Evolutionary conservation across 1,140 invertebrate species (phyloP).

Genomic region (Frieseomelitta varia): DNA sequence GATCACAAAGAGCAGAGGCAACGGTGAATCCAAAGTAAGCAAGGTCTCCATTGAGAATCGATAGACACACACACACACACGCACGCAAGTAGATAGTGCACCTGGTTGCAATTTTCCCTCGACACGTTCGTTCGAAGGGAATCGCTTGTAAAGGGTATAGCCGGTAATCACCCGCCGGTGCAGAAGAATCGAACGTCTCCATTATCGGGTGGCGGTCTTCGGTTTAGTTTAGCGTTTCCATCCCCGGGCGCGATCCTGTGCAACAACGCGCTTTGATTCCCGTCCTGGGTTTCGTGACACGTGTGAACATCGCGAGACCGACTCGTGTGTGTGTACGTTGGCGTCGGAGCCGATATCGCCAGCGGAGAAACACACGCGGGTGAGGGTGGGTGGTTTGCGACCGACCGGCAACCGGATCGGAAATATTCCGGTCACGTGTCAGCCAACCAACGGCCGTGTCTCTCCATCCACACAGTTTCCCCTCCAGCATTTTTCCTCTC

Average conservation of each 20-base stretch:
- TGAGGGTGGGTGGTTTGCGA: too few relatives aligned
- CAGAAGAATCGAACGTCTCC: conserved; percentile 34
- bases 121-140: conserved; percentile 7
- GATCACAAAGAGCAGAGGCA: too few relatives aligned
- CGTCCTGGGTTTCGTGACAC: conserved; percentile 23
- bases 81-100: too few relatives aligned
- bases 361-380: conserved; percentile 19
- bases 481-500: conserved; percentile 31
- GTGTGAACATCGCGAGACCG: conserved; percentile 12
- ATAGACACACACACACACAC: neutral
- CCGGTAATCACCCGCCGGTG: conserved; percentile 1
- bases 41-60: neutral
- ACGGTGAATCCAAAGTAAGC: too few relatives aligned
- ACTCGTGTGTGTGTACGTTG: conserved; percentile 4
- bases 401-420: conserved; percentile 13
- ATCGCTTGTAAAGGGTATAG: conserved; percentile 3
- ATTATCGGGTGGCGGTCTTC: conserved; percentile 19
- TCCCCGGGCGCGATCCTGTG: too few relatives aligned
- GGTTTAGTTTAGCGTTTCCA: conserved; percentile 36
- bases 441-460: conserved; percentile 44
- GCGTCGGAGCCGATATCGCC: conserved; percentile 19
- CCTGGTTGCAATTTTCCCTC: neutral
- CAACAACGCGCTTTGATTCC: conserved; percentile 56
- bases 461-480: conserved; percentile 43
- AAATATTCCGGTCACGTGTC: conserved; percentile 63